phyloP scores from a whole-genome alignment of 2,113 vertebrate species.

The Microcebus ravelobensis region DNA sequence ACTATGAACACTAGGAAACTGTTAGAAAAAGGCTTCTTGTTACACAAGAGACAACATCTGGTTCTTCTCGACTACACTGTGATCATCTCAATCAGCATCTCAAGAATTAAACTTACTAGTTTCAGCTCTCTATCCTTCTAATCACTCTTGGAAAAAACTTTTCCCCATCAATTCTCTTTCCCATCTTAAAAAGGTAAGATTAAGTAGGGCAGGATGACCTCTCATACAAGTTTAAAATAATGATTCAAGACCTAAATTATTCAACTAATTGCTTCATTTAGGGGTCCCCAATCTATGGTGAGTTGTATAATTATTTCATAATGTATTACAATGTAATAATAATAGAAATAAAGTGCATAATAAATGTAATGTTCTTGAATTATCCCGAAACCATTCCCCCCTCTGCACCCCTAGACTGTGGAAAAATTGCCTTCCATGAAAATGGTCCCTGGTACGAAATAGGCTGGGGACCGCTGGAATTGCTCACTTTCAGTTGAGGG shows the following conservation, averaged over 20 bases:
- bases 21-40: constrained; percentile 49
- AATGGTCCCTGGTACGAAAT: no score
- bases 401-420: no score
- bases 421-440: no score
- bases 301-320: no score
- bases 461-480: neutral
- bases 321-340: no score
- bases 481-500: neutral
- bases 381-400: no score
- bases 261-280: neutral
- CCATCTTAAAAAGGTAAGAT: neutral
- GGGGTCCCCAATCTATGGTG: no score
- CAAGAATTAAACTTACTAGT: constrained; percentile 67
- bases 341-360: no score
- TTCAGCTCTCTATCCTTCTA: neutral
- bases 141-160: neutral
- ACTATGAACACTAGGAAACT: constrained; percentile 55
- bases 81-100: constrained; percentile 70
- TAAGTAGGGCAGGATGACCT: neutral
- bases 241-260: neutral
- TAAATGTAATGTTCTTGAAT: no score
- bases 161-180: neutral
- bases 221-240: neutral
- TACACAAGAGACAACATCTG: neutral
- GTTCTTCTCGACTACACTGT: constrained; percentile 47